Evolutionary conservation across 2,797 vertebrate genomes (phyloP).

Genomic region (Gobio occitaniae): DNA sequence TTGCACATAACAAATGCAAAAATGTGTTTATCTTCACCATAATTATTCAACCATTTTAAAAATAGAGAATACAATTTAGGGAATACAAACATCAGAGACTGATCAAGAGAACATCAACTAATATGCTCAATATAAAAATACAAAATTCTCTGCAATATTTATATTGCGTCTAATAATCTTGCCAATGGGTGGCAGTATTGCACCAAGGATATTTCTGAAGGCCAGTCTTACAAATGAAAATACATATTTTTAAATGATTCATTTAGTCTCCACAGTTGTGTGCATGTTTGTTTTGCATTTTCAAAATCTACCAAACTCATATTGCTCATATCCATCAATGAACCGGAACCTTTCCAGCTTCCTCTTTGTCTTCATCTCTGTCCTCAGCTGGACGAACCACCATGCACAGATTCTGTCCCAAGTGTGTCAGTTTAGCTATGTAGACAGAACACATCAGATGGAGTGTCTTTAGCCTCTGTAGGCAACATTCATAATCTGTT

Average conservation of each 20-base stretch:
- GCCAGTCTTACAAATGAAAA: slow-evolving; percentile 28
- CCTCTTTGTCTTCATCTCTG: slow-evolving; percentile 7
- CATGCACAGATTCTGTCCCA: slow-evolving; percentile 82
- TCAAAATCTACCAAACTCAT: slow-evolving; percentile 1
- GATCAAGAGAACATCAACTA: neutral
- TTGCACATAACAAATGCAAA: neutral
- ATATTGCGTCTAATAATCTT: slow-evolving; percentile 41
- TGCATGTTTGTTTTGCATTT: slow-evolving; percentile 5
- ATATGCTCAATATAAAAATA: neutral
- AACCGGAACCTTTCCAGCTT: slow-evolving; percentile 34
- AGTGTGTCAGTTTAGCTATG: slow-evolving; percentile 76
- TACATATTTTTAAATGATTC: neutral
- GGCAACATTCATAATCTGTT: neutral
- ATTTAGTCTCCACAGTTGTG: neutral
- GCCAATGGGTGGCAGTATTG: slow-evolving; percentile 31
- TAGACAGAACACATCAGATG: neutral
- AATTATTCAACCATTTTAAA: neutral
- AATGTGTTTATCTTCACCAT: neutral
- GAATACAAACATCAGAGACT: neutral
- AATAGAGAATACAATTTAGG: neutral
- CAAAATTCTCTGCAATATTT: neutral
- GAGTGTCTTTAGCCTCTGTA: neutral
- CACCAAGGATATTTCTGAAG: slow-evolving; percentile 44
- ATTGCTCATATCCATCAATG: neutral
- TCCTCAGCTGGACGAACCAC: slow-evolving; percentile 79